Evolutionary conservation across 2,888 invertebrate genomes (phyloP), one percentile per base, ranked within the genome.

Genomic region (Orthosia incerta): DNA sequence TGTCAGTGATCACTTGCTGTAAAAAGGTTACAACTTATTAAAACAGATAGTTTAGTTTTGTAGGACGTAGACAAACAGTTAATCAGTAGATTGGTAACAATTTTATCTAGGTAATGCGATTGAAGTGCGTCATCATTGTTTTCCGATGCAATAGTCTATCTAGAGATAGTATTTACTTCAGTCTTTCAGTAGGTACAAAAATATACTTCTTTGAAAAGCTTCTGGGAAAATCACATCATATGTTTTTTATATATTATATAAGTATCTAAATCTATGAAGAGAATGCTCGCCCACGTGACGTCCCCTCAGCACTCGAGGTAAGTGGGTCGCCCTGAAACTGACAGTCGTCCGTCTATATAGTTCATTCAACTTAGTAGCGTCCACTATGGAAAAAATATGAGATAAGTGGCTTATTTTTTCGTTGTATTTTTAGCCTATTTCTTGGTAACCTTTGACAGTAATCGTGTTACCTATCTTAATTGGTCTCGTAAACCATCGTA

Each of bases 301-400:
- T 65, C 74, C 80, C 64, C 71, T 61, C 76, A 71, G 80, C 60
- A 59, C 80, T 80, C 71, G 57, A 80, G n/a, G 68, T 80, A 80
- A 80, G 80, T 80, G 80, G 80, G 80, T 65, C 80, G 76, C 46
- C 59, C 80, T 80, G 80, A 59, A 76, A 76, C 71, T 80, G 80
- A 80, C 76, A 70, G 70, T 75, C 46, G 69, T 26, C 62, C 50
- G 46, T 66, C 75, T 74, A 67, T 66, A 50, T 80, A 77, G 77
- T 78, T 78, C 65, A 48, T 66, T 77, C 79, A 77, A 61, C 79
- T 59, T 61, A 45, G 18, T 3, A 50, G 2, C n/a, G 78, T 23
- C 71, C 71, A 78, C 71, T 71, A 31, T 26, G 53, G 7, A 26
- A 66, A 56, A 57, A 56, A 46, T 55, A 18, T 18, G 46, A 53